A percentile compares a stretch with the other conserved stretches of the same genome.
Evolutionary conservation across 2,888 invertebrate genomes (phyloP).

Genomic region (Patella depressa): DNA sequence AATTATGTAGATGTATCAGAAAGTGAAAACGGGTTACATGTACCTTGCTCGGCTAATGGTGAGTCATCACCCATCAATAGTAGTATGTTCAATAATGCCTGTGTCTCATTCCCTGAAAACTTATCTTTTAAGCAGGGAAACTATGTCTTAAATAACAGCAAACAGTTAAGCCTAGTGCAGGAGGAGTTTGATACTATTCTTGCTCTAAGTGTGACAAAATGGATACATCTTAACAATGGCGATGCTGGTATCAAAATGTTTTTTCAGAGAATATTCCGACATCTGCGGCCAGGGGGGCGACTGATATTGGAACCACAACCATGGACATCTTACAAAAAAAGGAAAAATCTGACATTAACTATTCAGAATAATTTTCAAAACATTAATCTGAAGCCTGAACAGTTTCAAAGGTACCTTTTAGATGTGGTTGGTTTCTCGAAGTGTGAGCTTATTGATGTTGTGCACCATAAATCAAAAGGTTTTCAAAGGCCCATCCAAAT

Average conservation of each 20-base stretch:
- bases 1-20: background rate
- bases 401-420: conserved; percentile 92
- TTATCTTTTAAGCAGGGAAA: conserved; percentile 80
- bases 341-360: conserved; percentile 74
- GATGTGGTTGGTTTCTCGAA: conserved; percentile 91
- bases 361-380: conserved; percentile 77
- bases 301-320: conserved; percentile 95
- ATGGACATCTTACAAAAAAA: conserved; percentile 88
- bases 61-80: no score
- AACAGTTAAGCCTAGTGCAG: conserved; percentile 83
- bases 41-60: no score
- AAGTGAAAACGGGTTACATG: no score
- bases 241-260: conserved; percentile 93
- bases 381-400: conserved; percentile 84
- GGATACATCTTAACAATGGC: conserved; percentile 98
- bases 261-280: conserved; percentile 91
- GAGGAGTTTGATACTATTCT: conserved; percentile 95
- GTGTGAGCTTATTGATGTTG: conserved; percentile 86
- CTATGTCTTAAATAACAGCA: conserved; percentile 91
- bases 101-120: no score
- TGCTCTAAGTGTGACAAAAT: conserved; percentile 96
- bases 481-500: conserved; percentile 65
- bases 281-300: conserved; percentile 92
- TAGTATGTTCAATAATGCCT: no score
- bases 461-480: conserved; percentile 86